These are phyloP conservation scores for Atethmia centrago DNA, from an alignment of 2,888 invertebrate species.

Conservation along the genomic window DNA sequence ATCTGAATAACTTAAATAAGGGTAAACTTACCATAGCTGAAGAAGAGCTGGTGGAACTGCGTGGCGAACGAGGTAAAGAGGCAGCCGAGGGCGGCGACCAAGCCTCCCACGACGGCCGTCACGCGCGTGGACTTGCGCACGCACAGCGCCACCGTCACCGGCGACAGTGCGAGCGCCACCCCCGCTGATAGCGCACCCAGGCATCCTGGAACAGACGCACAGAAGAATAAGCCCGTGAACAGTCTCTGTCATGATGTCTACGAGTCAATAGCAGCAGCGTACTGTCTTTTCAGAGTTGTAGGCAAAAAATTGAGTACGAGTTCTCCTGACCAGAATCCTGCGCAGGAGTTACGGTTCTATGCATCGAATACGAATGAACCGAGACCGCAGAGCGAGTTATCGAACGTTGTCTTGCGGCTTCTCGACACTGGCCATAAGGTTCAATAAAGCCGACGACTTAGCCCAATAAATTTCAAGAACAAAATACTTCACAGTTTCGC, in stretches of 20 bases:
- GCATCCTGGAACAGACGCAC: slow-evolving; percentile 92
- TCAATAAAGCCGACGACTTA: background rate
- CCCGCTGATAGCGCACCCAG: slow-evolving; percentile 95
- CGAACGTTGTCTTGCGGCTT: too few species aligned
- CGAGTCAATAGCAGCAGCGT: background rate
- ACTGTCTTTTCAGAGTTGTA: background rate
- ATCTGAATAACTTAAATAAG: background rate
- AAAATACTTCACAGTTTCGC: slow-evolving; percentile 8
- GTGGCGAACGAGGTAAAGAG: slow-evolving; percentile 97
- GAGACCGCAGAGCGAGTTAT: accelerated
- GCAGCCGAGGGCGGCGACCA: slow-evolving; percentile 96
- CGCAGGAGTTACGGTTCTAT: background rate
- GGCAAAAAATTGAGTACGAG: too few species aligned
- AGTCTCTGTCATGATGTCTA: background rate
- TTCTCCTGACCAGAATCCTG: background rate
- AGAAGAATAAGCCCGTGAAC: background rate
- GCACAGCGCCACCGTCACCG: slow-evolving; percentile 96
- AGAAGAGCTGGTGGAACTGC: slow-evolving; percentile 96
- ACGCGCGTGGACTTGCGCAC: slow-evolving; percentile 96
- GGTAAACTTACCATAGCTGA: slow-evolving; percentile 92
- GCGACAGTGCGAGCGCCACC: slow-evolving; percentile 94
- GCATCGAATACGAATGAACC: background rate
- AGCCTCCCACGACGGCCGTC: slow-evolving; percentile 96
- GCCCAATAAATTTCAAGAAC: background rate
- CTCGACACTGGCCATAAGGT: background rate